Evolutionary conservation across 2,113 vertebrate species (phyloP), one percentile per base, ranked within the genome.

Genomic region (Nicator chloris): DNA sequence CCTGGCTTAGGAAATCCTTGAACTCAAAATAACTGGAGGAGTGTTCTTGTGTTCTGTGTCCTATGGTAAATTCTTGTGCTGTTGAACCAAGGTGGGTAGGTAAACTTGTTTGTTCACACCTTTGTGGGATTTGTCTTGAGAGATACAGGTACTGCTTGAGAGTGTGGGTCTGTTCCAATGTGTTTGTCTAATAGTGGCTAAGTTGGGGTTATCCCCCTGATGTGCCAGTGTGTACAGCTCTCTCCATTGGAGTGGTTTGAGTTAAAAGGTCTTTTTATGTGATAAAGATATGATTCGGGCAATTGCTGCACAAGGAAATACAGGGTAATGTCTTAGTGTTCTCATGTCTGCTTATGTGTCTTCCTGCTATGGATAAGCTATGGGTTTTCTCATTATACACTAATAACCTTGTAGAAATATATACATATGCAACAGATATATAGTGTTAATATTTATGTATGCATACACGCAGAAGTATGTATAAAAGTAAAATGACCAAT

Each of bases 1-100:
- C 60, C 57, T 91, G 87, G 57, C 79, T 93, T 63, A 80, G 88
- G 82, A 93, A 93, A 82, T 90, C 82, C 64, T 97, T 94, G 71
- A 93, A 70, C 79, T 86, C 42, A 61, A n/a, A 92, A 80, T 93
- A 90, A 81, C 71, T 86, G 47, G 31, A 80, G 63, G 51, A 47
- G 24, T 49, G 7, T 80, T 93, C 71, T 65, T 88, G 19, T 23
- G 37, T 68, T 95, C 35, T 78, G 31, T 76, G 54, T 72, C 68
- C 63, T 70, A 10, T 44, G 63, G 59, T 86, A 77, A 95, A 88
- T 60, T n/a, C 28, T 60, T 80, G 30, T 47, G 54, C 70, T 89
- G 7, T 37, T 86, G 71, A 91, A 33, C 21, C 20, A 59, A 61
- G 28, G 26, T 60, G 37, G n/a, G 35, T 54, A 31, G 35, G 54